Percentiles rank a stretch among this genome's conserved stretches.
Evolutionary conservation across 2,113 vertebrate genomes (phyloP).

Genomic region (chimpanzee (Pan troglodytes)): DNA sequence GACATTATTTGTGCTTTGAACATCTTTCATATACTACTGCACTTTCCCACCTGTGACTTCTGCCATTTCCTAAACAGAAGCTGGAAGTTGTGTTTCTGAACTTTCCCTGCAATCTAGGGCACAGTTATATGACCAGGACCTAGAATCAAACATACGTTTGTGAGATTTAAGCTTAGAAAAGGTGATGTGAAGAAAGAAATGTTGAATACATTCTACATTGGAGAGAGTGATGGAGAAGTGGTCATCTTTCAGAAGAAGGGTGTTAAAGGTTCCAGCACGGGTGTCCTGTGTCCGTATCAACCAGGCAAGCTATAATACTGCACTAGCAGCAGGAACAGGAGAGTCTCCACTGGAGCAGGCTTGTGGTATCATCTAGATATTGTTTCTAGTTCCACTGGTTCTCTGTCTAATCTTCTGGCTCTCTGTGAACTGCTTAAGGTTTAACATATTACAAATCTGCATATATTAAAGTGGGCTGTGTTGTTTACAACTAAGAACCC

Average conservation of each 20-base stretch:
- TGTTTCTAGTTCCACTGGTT: not conserved
- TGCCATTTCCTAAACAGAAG: not conserved
- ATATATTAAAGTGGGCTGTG: not conserved
- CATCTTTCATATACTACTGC: not conserved
- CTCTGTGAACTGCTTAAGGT: not conserved
- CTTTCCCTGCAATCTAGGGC: not conserved
- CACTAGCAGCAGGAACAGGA: not conserved
- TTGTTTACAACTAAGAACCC: not conserved
- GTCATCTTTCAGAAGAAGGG: not conserved
- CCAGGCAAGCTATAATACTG: not conserved
- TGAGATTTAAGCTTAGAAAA: slow-evolving; percentile 3
- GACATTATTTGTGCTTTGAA: not conserved
- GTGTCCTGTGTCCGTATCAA: rapidly evolving
- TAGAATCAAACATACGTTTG: not conserved
- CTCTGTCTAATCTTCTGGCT: not conserved
- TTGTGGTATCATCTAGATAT: not conserved
- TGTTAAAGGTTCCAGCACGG: not conserved
- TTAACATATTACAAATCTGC: not conserved
- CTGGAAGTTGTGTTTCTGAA: not conserved
- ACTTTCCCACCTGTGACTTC: not conserved
- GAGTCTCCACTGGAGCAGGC: not conserved
- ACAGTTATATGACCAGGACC: not conserved
- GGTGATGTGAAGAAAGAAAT: not conserved
- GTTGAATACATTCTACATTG: not conserved
- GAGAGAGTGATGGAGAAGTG: not conserved